These are phyloP conservation scores for Tragelaphus eurycerus DNA, from an alignment of 2,797 vertebrate species.

Conservation along the genomic window DNA sequence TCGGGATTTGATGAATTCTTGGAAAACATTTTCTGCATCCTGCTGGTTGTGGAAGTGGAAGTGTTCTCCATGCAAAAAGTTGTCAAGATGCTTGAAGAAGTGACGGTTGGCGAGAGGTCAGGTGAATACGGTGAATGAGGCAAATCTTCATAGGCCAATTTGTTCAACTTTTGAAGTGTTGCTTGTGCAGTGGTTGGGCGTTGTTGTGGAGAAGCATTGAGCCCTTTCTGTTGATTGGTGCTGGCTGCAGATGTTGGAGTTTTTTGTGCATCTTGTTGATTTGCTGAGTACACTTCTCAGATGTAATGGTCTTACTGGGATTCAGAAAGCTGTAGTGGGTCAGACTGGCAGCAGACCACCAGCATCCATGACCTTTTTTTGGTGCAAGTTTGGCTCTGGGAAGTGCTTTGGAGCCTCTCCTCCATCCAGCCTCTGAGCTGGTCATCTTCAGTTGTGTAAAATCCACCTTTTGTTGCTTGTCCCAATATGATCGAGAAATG, in stretches of 20 bases:
- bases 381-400: background rate
- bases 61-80: background rate
- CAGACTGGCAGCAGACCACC: background rate
- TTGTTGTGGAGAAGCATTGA: background rate
- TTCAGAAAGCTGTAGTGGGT: background rate
- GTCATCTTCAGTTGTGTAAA: background rate
- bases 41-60: background rate
- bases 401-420: background rate
- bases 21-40: background rate
- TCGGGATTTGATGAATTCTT: background rate
- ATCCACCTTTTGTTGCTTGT: background rate
- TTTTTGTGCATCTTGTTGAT: background rate
- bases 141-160: background rate
- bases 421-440: background rate
- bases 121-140: background rate
- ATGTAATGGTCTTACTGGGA: background rate
- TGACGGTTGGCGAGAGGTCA: background rate
- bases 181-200: background rate
- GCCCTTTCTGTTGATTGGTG: background rate
- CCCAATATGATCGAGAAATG: background rate
- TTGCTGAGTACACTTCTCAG: background rate
- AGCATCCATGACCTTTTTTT: background rate
- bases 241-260: background rate
- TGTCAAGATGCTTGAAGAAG: background rate
- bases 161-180: background rate